Conservation (phyloP, 1,140 invertebrate genomes). For the Psilanteris sp. region DNA sequence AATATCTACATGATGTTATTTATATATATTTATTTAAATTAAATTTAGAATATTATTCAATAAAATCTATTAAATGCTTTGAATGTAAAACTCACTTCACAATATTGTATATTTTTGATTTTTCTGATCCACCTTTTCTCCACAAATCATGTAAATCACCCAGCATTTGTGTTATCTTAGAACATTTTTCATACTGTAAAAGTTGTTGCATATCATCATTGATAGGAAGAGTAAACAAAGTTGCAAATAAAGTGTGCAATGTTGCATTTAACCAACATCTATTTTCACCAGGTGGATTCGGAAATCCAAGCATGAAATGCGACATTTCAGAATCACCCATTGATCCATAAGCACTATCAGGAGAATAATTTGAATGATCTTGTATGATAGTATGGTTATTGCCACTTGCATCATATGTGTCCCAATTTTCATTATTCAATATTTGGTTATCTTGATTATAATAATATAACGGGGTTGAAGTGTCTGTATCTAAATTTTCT, state of each 20-base stretch:
- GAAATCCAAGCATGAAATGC: conserved; percentile 69
- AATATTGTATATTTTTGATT: conserved; percentile 59
- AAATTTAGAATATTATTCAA: too few species aligned
- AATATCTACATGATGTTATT: too few species aligned
- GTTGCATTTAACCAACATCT: conserved; percentile 73
- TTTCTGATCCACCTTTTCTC: conserved; percentile 63
- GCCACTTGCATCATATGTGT: background rate
- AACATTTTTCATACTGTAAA: conserved; percentile 44
- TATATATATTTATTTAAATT: background rate
- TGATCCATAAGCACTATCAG: conserved; percentile 48
- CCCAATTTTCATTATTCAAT: conserved; percentile 6
- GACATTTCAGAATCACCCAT: conserved; percentile 60
- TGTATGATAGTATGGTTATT: conserved; percentile 35
- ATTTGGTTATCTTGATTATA: background rate
- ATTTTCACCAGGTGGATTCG: conserved; percentile 74
- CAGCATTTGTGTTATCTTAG: conserved; percentile 64
- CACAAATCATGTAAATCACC: conserved; percentile 64
- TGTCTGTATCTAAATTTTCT: conserved; percentile 26
- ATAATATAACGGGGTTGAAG: background rate
- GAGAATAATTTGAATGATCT: conserved; percentile 49
- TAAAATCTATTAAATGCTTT: too few species aligned
- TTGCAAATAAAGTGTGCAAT: conserved; percentile 70
- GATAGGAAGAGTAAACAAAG: conserved; percentile 69
- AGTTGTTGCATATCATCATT: conserved; percentile 60
- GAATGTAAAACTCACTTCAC: conserved; percentile 64